Base-by-base conservation (phyloP, 2,113 vertebrate species). In the Seriola aureovittata region DNA sequence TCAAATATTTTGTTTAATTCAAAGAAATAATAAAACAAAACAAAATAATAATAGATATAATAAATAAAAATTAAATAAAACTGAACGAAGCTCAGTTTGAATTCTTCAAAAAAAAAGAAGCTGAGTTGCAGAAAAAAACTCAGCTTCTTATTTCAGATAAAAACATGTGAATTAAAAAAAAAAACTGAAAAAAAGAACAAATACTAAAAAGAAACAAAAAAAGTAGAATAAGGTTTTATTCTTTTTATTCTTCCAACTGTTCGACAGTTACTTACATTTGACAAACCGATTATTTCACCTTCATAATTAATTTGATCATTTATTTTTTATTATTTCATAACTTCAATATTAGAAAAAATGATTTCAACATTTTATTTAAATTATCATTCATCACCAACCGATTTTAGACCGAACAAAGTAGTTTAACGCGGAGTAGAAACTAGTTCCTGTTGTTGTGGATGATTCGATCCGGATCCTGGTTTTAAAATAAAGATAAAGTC, bases 281-380 rank as follows among this genome's bases (percentile, higher is more conserved):
- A 81, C 64, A 76, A 82, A 79, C 13, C 42, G 48, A 3, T 84
- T 57, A 86, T 81, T 84, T 60, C 34, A 29, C 29, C 29, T 29
- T 29, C 29, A 29, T 29, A 29, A 29, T 29, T 29, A 29, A 29
- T 29, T 29, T 29, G 2, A 14, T n/a, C n/a, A 59, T 46, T 10
- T 42, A 2, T 2, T 42, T 14, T 19, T 19, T 1, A 63, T 71
- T 34, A 64, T 59, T 63, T 50, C n/a, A 13, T 2, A 17, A 4
- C 77, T 66, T 52, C 19, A 25, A 63, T 17, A 1, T 5, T 19
- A 7, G 8, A 58, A 54, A 77, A 17, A 50, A 29, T 71, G 2
- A 55, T 57, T 25, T 2, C 4, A 10, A 13, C 21, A 11, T 21
- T 65, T 4, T 42, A 42, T 42, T 42, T 8, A 9, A 42, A 9